These are phyloP conservation scores for Capreolus pygargus DNA, from an alignment of 2,113 vertebrate genomes.

Conservation along the genomic window DNA sequence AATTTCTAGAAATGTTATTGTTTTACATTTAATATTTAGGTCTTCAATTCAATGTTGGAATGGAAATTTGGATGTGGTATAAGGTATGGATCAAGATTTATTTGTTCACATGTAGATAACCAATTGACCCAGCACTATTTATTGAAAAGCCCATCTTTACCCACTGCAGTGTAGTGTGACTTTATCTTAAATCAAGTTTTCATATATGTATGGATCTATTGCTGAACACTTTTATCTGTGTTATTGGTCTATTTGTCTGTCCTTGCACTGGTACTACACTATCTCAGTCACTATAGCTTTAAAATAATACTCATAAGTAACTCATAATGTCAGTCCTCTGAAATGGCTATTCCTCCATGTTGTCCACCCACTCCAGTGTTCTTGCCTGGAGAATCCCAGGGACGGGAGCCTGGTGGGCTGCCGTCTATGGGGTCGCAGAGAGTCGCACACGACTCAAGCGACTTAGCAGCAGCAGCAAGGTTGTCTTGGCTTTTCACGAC, in stretches of 20 bases:
- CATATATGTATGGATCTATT: not conserved
- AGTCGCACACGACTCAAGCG: too few species aligned
- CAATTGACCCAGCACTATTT: not conserved
- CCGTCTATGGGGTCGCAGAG: too few species aligned
- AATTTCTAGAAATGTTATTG: not conserved
- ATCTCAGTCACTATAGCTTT: not conserved
- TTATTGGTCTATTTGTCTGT: not conserved
- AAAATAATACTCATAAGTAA: not conserved
- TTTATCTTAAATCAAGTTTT: not conserved
- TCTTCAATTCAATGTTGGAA: not conserved
- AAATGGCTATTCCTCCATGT: not conserved
- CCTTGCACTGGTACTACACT: not conserved
- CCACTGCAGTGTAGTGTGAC: not conserved
- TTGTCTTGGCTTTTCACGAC: not conserved
- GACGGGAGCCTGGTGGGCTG: too few species aligned
- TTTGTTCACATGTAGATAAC: not conserved
- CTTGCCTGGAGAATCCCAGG: too few species aligned
- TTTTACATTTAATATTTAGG: not conserved
- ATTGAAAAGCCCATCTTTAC: not conserved
- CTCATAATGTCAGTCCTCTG: not conserved
- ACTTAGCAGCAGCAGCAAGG: not conserved
- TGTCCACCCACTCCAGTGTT: not conserved
- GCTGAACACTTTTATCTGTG: not conserved
- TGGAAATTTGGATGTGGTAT: not conserved
- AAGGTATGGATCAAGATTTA: not conserved